Base-by-base conservation (phyloP, 2,888 invertebrate genomes). In the Tiphia femorata region DNA sequence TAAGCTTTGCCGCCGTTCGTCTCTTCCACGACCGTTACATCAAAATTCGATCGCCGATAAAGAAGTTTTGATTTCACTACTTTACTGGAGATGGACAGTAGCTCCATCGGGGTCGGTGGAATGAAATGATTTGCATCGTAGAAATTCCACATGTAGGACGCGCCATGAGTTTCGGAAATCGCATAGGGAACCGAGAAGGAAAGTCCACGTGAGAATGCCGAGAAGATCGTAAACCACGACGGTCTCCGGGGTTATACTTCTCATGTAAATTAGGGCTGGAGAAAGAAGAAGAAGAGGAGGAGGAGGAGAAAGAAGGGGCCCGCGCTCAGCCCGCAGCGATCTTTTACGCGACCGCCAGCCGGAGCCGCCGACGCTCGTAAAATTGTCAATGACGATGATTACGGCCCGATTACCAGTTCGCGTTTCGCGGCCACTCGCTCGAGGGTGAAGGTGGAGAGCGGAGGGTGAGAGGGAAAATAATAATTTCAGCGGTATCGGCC, bases 321-420 rank as follows among this genome's bases (percentile, higher is more conserved):
- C 51, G 43, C 43, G 50, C 23, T 46, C 66, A 44, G 61, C 61
- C 59, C n/a, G 54, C 57, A 49, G 58, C 55, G 48, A 41, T 63
- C 57, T 64, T 67, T 67, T 67, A 56, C 58, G 63, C 63, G 48
- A 67, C 60, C 58, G 61, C 54, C 46, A 61, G 53, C 54, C 58
- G 57, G 51, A 53, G 59, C 57, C 19, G 57, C 57, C 57, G 50
- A 38, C 56, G 58, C 53, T 67, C 67, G 64, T 67, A 67, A 67
- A 67, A 67, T 67, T 67, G 67, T 67, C 67, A 67, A 67, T 67
- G 67, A 64, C 59, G 67, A 67, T 67, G 67, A 67, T 67, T 67
- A 67, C 56, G 52, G 54, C 43, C 55, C 67, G 57, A 67, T 67
- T 67, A 67, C 67, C 61, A 54, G 64, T 54, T 55, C 56, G 23